A percentile compares a stretch with the other conserved stretches of the same genome.
Conservation (phyloP, 2,113 vertebrate genomes). For the Meriones unguiculatus region DNA sequence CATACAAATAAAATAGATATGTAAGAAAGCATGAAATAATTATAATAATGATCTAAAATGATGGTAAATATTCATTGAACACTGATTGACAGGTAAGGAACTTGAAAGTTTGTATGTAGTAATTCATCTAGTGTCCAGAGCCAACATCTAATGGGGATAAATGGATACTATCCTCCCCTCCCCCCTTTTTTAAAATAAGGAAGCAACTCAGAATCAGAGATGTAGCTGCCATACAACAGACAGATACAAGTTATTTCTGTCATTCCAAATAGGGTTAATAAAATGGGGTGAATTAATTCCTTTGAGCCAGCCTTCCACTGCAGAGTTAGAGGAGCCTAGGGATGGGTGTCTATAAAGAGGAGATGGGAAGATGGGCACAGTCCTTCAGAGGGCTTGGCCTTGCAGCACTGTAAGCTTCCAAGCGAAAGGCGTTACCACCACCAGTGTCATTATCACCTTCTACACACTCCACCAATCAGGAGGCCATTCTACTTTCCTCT, state of each 20-base stretch:
- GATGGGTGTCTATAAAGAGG: background rate
- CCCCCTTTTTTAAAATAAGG: background rate
- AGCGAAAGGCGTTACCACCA: background rate
- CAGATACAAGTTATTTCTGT: background rate
- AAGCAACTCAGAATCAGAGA: background rate
- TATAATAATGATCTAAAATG: background rate
- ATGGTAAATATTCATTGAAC: background rate
- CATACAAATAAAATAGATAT: background rate
- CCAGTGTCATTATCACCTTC: fast-evolving
- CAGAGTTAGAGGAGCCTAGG: background rate
- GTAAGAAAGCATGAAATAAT: background rate
- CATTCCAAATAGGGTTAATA: background rate
- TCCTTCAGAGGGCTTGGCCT: background rate
- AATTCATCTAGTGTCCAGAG: background rate
- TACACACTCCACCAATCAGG: background rate
- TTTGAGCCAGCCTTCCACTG: background rate
- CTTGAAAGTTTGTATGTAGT: background rate
- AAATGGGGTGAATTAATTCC: background rate
- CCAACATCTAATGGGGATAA: background rate
- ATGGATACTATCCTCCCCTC: background rate
- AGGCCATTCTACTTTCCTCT: background rate
- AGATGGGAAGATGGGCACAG: background rate
- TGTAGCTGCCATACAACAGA: background rate
- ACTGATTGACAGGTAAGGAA: background rate
- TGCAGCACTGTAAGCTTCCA: background rate